phyloP scores from a whole-genome alignment of 2,888 invertebrate species.

The Microdon myrmicae region DNA sequence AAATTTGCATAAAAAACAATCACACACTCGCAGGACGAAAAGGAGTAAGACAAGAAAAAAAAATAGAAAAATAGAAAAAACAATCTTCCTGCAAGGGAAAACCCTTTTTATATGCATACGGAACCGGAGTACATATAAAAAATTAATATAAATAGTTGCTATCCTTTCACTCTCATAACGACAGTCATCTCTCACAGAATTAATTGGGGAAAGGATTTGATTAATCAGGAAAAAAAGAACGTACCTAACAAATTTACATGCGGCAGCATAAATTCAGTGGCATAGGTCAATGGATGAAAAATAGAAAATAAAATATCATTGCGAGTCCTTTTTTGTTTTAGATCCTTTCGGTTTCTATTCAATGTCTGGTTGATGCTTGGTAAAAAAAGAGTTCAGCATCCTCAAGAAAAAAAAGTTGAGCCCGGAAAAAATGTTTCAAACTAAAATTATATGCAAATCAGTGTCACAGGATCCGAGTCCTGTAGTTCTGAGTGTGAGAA shows the following conservation, averaged over 20 bases:
- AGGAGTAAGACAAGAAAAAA: too few species aligned
- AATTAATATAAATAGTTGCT: constrained; percentile 48
- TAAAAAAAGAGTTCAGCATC: too few species aligned
- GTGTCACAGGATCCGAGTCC: too few species aligned
- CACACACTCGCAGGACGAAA: constrained; percentile 23
- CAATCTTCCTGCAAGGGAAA: constrained; percentile 9
- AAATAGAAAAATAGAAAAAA: too few species aligned
- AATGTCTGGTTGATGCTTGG: neutral
- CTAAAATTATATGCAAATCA: constrained; percentile 49
- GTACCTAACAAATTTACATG: constrained; percentile 48
- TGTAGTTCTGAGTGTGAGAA: too few species aligned
- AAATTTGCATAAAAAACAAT: constrained; percentile 50
- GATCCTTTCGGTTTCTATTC: constrained; percentile 21
- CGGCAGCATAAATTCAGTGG: constrained; percentile 25
- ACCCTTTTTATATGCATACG: constrained; percentile 23
- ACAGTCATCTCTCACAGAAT: constrained; percentile 36
- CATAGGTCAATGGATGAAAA: constrained; percentile 37
- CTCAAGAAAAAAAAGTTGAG: constrained; percentile 6
- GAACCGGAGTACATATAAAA: constrained; percentile 37
- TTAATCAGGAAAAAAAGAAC: constrained; percentile 48
- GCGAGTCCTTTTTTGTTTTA: constrained; percentile 48
- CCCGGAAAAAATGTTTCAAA: constrained; percentile 24
- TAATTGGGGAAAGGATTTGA: constrained; percentile 50
- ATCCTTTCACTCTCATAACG: constrained; percentile 7
- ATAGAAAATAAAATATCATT: constrained; percentile 14